These are phyloP conservation scores for Hydrotaea diabolus DNA, from an alignment of 2,888 invertebrate species.

Conservation along the genomic window DNA sequence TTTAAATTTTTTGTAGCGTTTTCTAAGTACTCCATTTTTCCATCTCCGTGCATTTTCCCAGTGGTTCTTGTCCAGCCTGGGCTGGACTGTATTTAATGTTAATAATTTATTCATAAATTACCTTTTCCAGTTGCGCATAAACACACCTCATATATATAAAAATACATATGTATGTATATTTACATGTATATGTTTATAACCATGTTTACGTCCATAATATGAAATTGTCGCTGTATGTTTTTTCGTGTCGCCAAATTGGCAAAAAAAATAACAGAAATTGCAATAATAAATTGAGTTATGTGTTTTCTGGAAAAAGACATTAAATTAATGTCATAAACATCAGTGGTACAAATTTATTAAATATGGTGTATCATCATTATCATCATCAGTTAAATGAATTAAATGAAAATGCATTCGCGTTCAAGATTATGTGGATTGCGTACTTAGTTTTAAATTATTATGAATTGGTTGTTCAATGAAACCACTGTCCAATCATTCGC, in stretches of 20 bases:
- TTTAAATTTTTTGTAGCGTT: too few relatives aligned
- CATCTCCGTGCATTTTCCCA: not conserved
- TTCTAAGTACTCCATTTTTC: too few relatives aligned
- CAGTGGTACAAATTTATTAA: constrained; percentile 65
- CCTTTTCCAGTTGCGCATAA: not conserved
- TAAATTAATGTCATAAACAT: constrained; percentile 67
- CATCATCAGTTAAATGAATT: constrained; percentile 37
- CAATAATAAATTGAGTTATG: constrained; percentile 64
- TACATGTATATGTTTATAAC: not conserved
- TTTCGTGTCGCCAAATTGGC: constrained; percentile 25
- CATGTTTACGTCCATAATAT: not conserved
- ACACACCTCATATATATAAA: too few relatives aligned
- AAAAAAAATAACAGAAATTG: not conserved
- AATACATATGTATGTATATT: not conserved
- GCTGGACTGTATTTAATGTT: not conserved
- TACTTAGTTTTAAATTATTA: not conserved
- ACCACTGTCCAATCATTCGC: too few relatives aligned
- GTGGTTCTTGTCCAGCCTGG: not conserved
- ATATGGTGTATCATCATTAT: constrained; percentile 32
- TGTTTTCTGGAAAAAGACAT: constrained; percentile 63
- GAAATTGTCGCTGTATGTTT: constrained; percentile 46
- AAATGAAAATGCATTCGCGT: not conserved
- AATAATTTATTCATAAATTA: constrained; percentile 30
- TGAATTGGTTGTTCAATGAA: not conserved
- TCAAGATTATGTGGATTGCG: not conserved